These are phyloP conservation scores for Chelonus formosanus DNA, from an alignment of 2,888 invertebrate species.

Conservation along the genomic window DNA sequence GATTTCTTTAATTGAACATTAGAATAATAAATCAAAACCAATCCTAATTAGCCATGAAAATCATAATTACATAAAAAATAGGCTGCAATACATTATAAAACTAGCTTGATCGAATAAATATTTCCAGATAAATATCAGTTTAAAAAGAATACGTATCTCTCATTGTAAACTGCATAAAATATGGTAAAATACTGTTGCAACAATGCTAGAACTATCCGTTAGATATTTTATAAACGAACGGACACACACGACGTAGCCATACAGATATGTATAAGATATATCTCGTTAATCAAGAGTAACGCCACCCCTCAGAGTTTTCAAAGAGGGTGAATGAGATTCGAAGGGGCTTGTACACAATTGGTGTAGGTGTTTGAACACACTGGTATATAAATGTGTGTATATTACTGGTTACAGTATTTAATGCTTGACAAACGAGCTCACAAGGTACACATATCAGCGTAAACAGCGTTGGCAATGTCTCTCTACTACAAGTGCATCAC, in stretches of 20 bases:
- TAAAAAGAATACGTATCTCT: too few species aligned
- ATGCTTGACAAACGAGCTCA: conserved; percentile 60
- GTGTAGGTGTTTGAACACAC: conserved; percentile 16
- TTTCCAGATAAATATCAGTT: not conserved
- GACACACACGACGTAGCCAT: conserved; percentile 18
- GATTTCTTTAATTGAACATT: too few species aligned
- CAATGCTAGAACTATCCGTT: conserved; percentile 49
- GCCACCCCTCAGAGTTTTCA: conserved; percentile 43
- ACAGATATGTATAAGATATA: conserved; percentile 51
- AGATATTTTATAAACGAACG: conserved; percentile 17
- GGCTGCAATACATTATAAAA: too few species aligned
- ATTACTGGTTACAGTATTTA: conserved; percentile 48
- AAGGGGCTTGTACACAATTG: conserved; percentile 29
- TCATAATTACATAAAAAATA: too few species aligned
- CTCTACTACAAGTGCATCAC: conserved; percentile 27
- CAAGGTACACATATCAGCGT: conserved; percentile 47
- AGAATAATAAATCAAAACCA: too few species aligned
- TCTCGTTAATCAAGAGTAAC: conserved; percentile 61
- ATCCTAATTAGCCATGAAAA: too few species aligned
- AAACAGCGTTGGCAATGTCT: conserved; percentile 47
- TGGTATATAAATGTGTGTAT: conserved; percentile 10
- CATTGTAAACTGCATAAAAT: conserved; percentile 41
- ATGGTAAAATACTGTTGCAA: conserved; percentile 59
- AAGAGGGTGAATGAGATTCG: conserved; percentile 40
- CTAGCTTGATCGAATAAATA: too few species aligned